Percentiles rank a stretch among this genome's conserved stretches.
These are phyloP conservation scores for Brachystomella parvula DNA, from an alignment of 1,140 invertebrate genomes.

Conservation along the genomic window DNA sequence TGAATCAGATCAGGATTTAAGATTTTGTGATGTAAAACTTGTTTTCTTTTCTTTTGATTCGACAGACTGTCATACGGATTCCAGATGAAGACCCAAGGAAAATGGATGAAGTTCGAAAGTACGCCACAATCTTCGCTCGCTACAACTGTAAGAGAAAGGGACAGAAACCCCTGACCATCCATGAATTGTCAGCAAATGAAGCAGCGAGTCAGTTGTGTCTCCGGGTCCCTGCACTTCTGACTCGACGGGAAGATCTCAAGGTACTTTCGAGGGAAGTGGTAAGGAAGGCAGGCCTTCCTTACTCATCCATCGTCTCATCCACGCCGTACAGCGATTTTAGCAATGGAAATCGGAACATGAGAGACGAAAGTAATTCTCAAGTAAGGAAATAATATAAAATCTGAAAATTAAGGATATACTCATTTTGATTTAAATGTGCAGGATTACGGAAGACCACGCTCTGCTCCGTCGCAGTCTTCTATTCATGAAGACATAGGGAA, in stretches of 20 bases:
- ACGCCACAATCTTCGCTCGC: slow-evolving; percentile 89
- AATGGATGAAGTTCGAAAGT: slow-evolving; percentile 91
- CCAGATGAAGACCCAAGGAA: slow-evolving; percentile 73
- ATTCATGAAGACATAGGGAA: background rate
- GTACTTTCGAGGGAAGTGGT: slow-evolving; percentile 90
- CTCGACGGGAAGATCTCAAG: slow-evolving; percentile 87
- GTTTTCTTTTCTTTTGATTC: background rate
- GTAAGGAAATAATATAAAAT: background rate
- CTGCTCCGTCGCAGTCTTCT: background rate
- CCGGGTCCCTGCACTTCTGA: slow-evolving; percentile 78
- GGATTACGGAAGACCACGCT: background rate
- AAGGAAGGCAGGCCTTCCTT: slow-evolving; percentile 63
- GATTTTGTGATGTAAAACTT: background rate
- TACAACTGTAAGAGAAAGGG: slow-evolving; percentile 94
- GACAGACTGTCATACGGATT: slow-evolving; percentile 74
- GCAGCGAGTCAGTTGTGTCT: slow-evolving; percentile 91
- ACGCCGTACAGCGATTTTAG: background rate
- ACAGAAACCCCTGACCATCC: slow-evolving; percentile 88
- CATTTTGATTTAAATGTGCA: background rate
- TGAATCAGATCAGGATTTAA: background rate
- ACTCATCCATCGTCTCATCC: slow-evolving; percentile 11
- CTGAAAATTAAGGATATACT: background rate
- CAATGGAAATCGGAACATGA: background rate
- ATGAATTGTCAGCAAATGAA: slow-evolving; percentile 95
- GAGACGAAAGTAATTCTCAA: background rate